These are phyloP conservation scores for Mystacornis crossleyi DNA, from an alignment of 2,113 vertebrate genomes.

Conservation along the genomic window DNA sequence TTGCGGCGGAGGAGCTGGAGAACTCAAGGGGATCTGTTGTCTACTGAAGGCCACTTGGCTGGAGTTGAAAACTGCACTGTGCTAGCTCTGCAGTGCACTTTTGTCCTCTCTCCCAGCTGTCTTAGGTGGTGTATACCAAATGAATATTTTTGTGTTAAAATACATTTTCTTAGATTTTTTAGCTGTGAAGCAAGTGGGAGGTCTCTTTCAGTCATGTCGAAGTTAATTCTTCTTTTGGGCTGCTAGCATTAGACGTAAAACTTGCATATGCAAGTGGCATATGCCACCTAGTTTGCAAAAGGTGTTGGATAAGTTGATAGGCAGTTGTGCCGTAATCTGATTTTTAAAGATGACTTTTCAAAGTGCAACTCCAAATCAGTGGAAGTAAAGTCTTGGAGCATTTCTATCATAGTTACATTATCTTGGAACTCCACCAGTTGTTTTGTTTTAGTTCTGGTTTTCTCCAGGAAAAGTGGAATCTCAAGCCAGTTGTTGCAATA, in stretches of 20 bases:
- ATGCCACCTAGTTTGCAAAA: not conserved
- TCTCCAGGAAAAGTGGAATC: not conserved
- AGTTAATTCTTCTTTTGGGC: not conserved
- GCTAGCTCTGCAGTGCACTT: accelerated
- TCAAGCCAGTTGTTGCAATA: not conserved
- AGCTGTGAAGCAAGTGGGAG: not conserved
- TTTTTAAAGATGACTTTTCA: not conserved
- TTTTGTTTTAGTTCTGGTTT: not conserved
- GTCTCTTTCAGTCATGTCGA: not conserved
- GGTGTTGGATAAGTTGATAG: not conserved
- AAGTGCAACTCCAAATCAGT: not conserved
- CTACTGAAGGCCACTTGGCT: not conserved
- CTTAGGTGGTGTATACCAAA: accelerated
- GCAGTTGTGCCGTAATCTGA: not conserved
- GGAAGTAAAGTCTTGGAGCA: not conserved
- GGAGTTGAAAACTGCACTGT: not conserved
- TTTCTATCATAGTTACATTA: not conserved
- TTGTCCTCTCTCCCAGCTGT: accelerated
- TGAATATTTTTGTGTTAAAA: not conserved
- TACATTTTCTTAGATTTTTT: not conserved
- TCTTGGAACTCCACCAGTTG: accelerated
- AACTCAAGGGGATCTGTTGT: not conserved
- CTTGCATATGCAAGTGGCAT: not conserved
- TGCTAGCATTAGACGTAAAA: not conserved
- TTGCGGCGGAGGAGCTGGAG: not conserved